A percentile compares a stretch with the other conserved stretches of the same genome.
Conservation (phyloP, 2,113 vertebrate species). For the Aegotheles bennettii region DNA sequence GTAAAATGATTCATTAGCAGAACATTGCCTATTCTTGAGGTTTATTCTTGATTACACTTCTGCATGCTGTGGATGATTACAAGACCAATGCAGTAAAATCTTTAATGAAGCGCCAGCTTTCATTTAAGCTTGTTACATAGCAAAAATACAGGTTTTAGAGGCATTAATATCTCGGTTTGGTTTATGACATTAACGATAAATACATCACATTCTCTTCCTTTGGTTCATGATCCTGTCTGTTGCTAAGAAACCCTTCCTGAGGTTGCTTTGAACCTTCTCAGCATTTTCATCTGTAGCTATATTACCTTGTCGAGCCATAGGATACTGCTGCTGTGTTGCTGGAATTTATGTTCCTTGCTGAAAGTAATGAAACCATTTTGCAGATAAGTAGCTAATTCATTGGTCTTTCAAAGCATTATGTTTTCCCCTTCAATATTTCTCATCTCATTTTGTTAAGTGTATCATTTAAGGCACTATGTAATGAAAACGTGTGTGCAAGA, state of each 20-base stretch:
- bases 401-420: not conserved
- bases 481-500: not conserved
- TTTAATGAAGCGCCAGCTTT: not conserved
- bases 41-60: not conserved
- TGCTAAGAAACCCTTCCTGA: constrained; percentile 52
- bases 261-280: constrained; percentile 41
- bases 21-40: not conserved
- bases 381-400: not conserved
- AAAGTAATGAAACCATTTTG: not conserved
- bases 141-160: not conserved
- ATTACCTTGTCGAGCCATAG: not conserved
- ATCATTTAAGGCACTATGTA: not conserved
- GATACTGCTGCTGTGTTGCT: not conserved
- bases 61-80: not conserved
- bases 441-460: not conserved
- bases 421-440: not conserved
- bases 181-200: constrained; percentile 6
- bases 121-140: not conserved
- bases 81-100: not conserved
- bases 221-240: not conserved
- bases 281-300: not conserved
- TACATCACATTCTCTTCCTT: not conserved
- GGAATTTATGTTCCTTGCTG: not conserved
- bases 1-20: not conserved
- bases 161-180: not conserved